Conservation (phyloP, 92 coral and sea anemone species). For the Epizoanthus fatuus region DNA sequence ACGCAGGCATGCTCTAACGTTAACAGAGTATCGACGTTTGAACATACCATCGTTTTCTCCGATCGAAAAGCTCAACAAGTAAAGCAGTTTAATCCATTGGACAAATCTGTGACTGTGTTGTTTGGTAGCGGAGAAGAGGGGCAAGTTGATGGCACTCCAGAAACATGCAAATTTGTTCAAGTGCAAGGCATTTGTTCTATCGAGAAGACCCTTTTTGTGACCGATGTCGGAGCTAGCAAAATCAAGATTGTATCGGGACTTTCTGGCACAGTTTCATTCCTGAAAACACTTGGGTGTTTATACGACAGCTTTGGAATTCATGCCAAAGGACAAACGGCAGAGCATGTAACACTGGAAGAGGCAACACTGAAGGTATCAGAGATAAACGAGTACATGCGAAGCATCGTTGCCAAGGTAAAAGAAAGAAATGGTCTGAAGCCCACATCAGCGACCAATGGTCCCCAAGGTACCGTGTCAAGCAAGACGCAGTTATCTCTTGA, state of each 20-base stretch:
- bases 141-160: conserved; percentile 35
- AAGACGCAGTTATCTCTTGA: neutral
- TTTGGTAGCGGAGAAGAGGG: conserved; percentile 45
- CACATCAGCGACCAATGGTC: conserved; percentile 10
- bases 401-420: conserved; percentile 39
- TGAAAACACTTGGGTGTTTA: conserved; percentile 59
- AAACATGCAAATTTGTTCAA: conserved; percentile 47
- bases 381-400: conserved; percentile 46
- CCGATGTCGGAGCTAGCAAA: conserved; percentile 25
- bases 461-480: conserved; percentile 11
- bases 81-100: neutral
- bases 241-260: conserved; percentile 53
- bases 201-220: conserved; percentile 47
- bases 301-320: conserved; percentile 46
- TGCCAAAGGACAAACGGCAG: conserved; percentile 47
- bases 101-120: conserved; percentile 24
- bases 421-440: conserved; percentile 19
- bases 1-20: neutral
- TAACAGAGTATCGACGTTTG: neutral
- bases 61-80: neutral
- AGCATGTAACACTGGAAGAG: conserved; percentile 38
- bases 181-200: conserved; percentile 39
- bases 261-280: conserved; percentile 42
- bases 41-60: neutral
- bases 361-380: conserved; percentile 50